phyloP scores from a whole-genome alignment of 2,888 invertebrate species.

The Caenorhabditis sp. region DNA sequence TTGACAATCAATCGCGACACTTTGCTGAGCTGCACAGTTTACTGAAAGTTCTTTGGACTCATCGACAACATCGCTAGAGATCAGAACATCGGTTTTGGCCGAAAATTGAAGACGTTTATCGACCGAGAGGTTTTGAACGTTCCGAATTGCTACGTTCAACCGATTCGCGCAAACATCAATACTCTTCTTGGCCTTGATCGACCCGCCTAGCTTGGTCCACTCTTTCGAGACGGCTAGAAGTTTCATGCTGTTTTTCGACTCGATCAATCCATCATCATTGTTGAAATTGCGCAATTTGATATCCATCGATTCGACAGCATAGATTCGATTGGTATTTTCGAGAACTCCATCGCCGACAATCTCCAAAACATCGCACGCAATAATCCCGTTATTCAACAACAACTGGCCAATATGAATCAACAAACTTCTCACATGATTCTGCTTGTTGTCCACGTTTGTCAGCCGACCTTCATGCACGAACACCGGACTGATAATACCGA shows the following conservation, averaged over 20 bases:
- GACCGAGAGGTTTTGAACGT: slow-evolving; percentile 30
- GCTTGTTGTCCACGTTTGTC: slow-evolving; percentile 42
- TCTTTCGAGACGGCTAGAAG: slow-evolving; percentile 47
- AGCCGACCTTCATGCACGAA: slow-evolving; percentile 45
- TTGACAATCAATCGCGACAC: slow-evolving; percentile 44
- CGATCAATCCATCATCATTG: slow-evolving; percentile 53
- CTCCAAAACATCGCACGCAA: slow-evolving; percentile 43
- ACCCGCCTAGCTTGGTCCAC: slow-evolving; percentile 52
- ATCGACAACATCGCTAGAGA: slow-evolving; percentile 48
- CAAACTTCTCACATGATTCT: slow-evolving; percentile 41
- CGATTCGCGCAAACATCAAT: slow-evolving; percentile 43
- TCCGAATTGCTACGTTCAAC: slow-evolving; percentile 30
- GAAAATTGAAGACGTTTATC: slow-evolving; percentile 50
- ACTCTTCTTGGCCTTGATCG: slow-evolving; percentile 42
- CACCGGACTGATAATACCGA: slow-evolving; percentile 26
- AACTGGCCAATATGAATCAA: slow-evolving; percentile 44
- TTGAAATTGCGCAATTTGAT: slow-evolving; percentile 49
- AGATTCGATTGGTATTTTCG: slow-evolving; percentile 50
- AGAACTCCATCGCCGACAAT: slow-evolving; percentile 48
- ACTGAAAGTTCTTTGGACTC: slow-evolving; percentile 44
- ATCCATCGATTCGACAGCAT: slow-evolving; percentile 51
- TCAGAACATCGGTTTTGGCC: slow-evolving; percentile 46
- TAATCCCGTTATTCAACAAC: slow-evolving; percentile 50
- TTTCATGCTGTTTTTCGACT: slow-evolving; percentile 51
- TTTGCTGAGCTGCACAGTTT: slow-evolving; percentile 52